Evolutionary conservation across 1,140 invertebrate species (phyloP).

Genomic region (Drosophila setifemur): DNA sequence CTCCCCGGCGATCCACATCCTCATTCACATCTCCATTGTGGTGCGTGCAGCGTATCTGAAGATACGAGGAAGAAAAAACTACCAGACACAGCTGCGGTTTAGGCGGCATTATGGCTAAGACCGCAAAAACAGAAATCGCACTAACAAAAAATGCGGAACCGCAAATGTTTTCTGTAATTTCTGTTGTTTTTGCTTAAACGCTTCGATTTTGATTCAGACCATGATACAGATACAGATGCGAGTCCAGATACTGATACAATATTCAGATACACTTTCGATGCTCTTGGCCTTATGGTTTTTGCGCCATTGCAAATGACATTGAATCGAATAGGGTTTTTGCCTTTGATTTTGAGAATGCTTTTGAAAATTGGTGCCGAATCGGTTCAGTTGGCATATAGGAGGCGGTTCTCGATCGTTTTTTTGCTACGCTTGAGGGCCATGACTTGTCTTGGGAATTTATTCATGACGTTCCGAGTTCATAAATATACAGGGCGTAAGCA

Average conservation of each 20-base stretch:
- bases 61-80: slow-evolving; percentile 9
- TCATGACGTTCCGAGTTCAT: neutral
- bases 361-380: slow-evolving; percentile 18
- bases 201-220: slow-evolving; percentile 43
- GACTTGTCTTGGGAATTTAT: neutral
- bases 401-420: slow-evolving; percentile 14
- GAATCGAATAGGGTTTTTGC: slow-evolving; percentile 36
- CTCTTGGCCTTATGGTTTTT: slow-evolving; percentile 39
- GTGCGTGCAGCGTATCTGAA: slow-evolving; percentile 48
- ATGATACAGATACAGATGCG: slow-evolving; percentile 33
- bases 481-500: too few species aligned
- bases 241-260: slow-evolving; percentile 22
- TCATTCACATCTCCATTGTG: slow-evolving; percentile 36
- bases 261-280: slow-evolving; percentile 43
- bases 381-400: slow-evolving; percentile 20
- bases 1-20: slow-evolving; percentile 14
- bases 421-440: slow-evolving; percentile 2
- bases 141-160: slow-evolving; percentile 50
- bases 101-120: slow-evolving; percentile 41
- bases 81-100: slow-evolving; percentile 57
- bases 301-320: slow-evolving; percentile 55
- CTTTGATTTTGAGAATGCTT: slow-evolving; percentile 5
- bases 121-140: slow-evolving; percentile 22
- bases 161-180: slow-evolving; percentile 61
- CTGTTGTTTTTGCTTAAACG: slow-evolving; percentile 35